These are phyloP conservation scores for Dolichoris vasculosae DNA, from an alignment of 1,140 invertebrate genomes.

Conservation along the genomic window DNA sequence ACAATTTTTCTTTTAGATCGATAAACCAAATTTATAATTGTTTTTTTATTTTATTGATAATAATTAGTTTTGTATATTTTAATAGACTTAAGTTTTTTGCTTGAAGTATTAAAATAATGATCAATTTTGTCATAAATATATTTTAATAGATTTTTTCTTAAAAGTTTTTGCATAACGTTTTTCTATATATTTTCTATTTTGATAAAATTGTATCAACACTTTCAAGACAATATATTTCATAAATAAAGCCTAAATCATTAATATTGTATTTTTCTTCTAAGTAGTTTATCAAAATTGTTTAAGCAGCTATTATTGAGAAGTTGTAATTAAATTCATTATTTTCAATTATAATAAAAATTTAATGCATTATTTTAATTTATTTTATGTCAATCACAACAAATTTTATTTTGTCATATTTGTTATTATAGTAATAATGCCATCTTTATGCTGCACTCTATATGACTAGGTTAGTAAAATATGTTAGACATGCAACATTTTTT, in stretches of 20 bases:
- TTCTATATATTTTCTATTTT: conserved; percentile 65
- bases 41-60: conserved; percentile 39
- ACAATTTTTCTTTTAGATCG: conserved; percentile 30
- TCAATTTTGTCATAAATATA: conserved; percentile 59
- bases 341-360: conserved; percentile 30
- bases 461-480: conserved; percentile 69
- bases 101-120: conserved; percentile 54
- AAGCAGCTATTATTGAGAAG: conserved; percentile 27
- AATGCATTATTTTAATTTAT: too few relatives aligned
- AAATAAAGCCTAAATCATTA: conserved; percentile 33
- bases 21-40: conserved; percentile 50
- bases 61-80: conserved; percentile 40
- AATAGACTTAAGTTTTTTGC: conserved; percentile 46
- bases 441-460: conserved; percentile 59
- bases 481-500: conserved; percentile 59
- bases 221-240: conserved; percentile 40
- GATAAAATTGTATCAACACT: conserved; percentile 64
- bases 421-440: conserved; percentile 40
- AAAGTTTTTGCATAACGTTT: conserved; percentile 68
- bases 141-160: conserved; percentile 68
- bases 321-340: conserved; percentile 21
- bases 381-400: too few relatives aligned
- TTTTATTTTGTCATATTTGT: not conserved
- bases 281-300: conserved; percentile 39
- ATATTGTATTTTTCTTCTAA: conserved; percentile 31